Conservation (phyloP, 2,888 invertebrate species). For the Pristionchus fissidentatus region DNA sequence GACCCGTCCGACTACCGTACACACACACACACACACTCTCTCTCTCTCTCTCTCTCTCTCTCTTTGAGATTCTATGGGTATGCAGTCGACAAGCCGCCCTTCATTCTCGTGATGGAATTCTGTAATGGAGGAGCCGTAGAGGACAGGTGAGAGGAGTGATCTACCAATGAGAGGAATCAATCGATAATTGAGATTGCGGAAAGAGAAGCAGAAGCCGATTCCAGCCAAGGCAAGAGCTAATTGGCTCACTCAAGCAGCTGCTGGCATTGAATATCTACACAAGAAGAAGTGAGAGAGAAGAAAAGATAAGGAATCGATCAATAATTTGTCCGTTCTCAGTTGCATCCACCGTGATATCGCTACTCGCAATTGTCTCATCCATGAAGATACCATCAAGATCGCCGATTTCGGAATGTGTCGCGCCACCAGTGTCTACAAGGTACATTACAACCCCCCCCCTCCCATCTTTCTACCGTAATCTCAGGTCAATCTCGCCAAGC, state of each 20-base stretch:
- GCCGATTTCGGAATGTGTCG: slow-evolving; percentile 72
- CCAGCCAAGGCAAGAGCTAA: slow-evolving; percentile 50
- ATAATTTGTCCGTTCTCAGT: slow-evolving; percentile 37
- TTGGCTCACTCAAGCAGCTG: slow-evolving; percentile 53
- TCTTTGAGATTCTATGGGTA: slow-evolving; percentile 62
- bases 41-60: not conserved
- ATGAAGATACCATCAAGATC: slow-evolving; percentile 62
- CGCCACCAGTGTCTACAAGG: slow-evolving; percentile 56
- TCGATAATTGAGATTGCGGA: slow-evolving; percentile 7
- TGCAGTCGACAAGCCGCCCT: slow-evolving; percentile 67
- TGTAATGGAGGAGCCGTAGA: slow-evolving; percentile 68
- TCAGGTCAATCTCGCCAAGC: slow-evolving; percentile 65
- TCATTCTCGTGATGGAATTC: slow-evolving; percentile 67
- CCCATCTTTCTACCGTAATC: slow-evolving; percentile 50
- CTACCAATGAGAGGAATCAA: not conserved
- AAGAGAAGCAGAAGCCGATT: slow-evolving; percentile 19
- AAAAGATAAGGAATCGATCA: not conserved
- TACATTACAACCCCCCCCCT: not conserved
- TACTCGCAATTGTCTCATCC: slow-evolving; percentile 67
- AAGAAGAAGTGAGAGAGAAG: slow-evolving; percentile 55
- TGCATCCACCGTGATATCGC: slow-evolving; percentile 71
- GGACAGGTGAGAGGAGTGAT: slow-evolving; percentile 51
- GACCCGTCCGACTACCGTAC: not conserved
- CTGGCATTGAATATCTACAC: slow-evolving; percentile 69
- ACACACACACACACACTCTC: not conserved